Conservation (phyloP, 1,140 invertebrate genomes). For the Myzus persicae region DNA sequence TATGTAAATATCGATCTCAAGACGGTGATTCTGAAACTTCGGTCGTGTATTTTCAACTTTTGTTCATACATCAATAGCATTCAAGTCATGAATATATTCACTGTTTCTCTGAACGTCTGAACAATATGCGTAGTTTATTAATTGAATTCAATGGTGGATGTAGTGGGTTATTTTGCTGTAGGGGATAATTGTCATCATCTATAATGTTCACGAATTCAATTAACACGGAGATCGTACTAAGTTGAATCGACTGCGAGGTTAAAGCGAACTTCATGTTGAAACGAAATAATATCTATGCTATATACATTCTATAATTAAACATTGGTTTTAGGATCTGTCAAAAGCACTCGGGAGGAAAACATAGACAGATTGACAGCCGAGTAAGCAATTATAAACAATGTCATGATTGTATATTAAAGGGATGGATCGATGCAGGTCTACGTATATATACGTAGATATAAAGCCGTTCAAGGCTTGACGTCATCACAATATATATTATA, state of each 20-base stretch:
- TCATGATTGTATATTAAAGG: neutral
- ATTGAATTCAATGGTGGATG: neutral
- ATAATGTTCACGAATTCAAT: neutral
- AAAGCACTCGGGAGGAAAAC: neutral
- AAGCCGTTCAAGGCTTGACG: neutral
- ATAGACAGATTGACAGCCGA: neutral
- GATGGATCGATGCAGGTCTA: neutral
- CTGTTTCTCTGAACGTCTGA: neutral
- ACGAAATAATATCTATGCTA: neutral
- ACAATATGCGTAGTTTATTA: neutral
- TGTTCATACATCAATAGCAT: neutral
- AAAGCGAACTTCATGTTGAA: neutral
- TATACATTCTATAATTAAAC: neutral
- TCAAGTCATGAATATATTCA: neutral
- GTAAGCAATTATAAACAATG: neutral
- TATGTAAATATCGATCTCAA: neutral
- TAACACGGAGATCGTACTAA: neutral
- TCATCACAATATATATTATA: neutral
- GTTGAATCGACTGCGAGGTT: neutral
- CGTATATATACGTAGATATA: neutral
- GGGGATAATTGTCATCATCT: neutral
- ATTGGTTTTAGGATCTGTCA: neutral
- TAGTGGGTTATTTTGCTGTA: neutral
- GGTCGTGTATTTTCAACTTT: no score
- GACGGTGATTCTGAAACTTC: neutral